phyloP scores from a whole-genome alignment of 2,888 invertebrate species.

The Nemapogon koenigi region DNA sequence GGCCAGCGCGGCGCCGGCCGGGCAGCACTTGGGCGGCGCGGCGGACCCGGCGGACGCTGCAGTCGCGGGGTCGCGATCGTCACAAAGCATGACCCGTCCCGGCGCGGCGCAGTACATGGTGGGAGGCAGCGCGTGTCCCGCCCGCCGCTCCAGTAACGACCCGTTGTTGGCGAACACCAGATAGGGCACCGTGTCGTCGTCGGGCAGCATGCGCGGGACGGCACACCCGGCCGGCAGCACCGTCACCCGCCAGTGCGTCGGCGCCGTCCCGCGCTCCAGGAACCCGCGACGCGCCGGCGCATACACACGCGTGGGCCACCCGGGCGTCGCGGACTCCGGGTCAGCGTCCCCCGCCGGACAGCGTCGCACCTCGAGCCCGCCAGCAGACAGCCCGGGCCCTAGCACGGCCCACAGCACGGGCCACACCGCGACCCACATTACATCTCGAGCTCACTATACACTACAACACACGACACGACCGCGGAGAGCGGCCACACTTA shows the following conservation, averaged over 20 bases:
- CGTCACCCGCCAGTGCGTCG: slow-evolving; percentile 52
- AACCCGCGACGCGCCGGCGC: slow-evolving; percentile 48
- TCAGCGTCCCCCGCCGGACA: slow-evolving; percentile 27
- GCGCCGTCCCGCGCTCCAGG: slow-evolving; percentile 42
- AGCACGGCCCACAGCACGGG: neutral
- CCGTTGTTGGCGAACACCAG: slow-evolving; percentile 72
- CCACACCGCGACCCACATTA: neutral
- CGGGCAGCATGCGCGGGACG: slow-evolving; percentile 41
- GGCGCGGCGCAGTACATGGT: slow-evolving; percentile 70
- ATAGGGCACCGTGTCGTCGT: slow-evolving; percentile 42
- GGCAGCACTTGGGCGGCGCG: slow-evolving; percentile 72
- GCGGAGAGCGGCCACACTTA: too few relatives aligned
- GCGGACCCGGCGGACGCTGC: slow-evolving; percentile 54
- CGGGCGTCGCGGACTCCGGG: slow-evolving; percentile 24
- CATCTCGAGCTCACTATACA: too few relatives aligned
- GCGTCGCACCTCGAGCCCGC: slow-evolving; percentile 30
- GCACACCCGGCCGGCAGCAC: slow-evolving; percentile 18
- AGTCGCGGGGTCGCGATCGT: slow-evolving; percentile 69
- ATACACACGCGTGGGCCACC: slow-evolving; percentile 67
- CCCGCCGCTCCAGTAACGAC: slow-evolving; percentile 62
- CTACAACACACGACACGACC: too few relatives aligned
- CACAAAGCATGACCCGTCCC: slow-evolving; percentile 69
- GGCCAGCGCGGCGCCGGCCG: slow-evolving; percentile 63
- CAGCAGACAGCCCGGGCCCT: neutral
- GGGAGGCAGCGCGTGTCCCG: slow-evolving; percentile 48